Evolutionary conservation across 2,797 vertebrate species (phyloP), one percentile per base, ranked within the genome.

Genomic region (Scomberomorus guttatus): DNA sequence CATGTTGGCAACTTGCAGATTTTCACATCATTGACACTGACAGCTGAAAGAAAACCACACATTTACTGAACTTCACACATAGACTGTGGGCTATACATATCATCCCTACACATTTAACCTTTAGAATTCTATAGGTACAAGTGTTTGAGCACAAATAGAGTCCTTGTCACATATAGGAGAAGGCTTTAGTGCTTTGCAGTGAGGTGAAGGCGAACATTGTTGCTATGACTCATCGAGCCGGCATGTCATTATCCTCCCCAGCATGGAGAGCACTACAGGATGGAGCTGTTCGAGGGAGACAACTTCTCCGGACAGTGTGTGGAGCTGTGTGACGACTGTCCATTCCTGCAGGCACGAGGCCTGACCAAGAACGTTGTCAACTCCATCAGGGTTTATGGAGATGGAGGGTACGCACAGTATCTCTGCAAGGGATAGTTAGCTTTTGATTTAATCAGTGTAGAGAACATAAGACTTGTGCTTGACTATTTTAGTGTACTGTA

Each of bases 191-290:
- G n/a, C 13, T 78, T 77, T 59, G 22, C 57, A 39, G 17, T 52
- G 62, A 74, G 67, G 58, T 70, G 66, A 83, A 71, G 65, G 51
- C 2, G 3, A 79, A 29, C 51, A 18, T n/a, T 64, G 61, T 70
- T 65, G 57, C 64, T 15, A 58, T 88, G 83, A 88, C 65, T 88
- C 79, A 89, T 51, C 0, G 5, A 62, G 62, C 50, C 29, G 5
- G 24, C 64, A 24, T 89, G 79, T 80, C 61, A 20, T 89, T 92
- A 67, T 81, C 84, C 67, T 80, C 80, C 77, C 5, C 76, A 97
- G 96, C 96, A 97, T 0, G 96, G 97, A 3, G 96, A 97, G 80
- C 94, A 97, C 77, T 97, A 96, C 90, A 93, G 95, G 77, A 92
- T 97, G 4, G 93, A 97, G 91, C 91, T 97, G 90, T 98, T 96